Evolutionary conservation across 2,888 invertebrate species (phyloP).

Genomic region (Steromphala cineraria): DNA sequence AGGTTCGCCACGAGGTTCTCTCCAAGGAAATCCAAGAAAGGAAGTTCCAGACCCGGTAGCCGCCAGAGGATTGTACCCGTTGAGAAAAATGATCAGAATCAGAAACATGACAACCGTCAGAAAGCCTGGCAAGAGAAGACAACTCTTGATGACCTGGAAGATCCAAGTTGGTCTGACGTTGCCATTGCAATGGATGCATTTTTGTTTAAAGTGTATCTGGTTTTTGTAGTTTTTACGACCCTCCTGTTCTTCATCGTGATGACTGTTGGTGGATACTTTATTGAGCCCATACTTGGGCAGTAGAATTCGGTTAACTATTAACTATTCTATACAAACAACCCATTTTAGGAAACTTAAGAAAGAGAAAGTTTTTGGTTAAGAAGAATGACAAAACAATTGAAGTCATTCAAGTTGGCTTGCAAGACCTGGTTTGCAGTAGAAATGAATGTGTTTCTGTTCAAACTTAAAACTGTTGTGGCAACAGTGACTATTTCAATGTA

Average conservation of each 20-base stretch:
- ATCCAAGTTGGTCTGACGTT: constrained; percentile 11
- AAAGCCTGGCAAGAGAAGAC: neutral
- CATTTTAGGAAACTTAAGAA: too few species aligned
- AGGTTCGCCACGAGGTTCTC: neutral
- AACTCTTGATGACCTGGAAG: neutral
- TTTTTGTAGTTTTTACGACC: neutral
- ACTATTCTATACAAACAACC: too few species aligned
- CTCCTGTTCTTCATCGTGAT: neutral
- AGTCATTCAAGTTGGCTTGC: too few species aligned
- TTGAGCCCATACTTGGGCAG: neutral
- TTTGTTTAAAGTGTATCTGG: neutral
- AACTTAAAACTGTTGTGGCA: too few species aligned
- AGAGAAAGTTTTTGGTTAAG: too few species aligned
- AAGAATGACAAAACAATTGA: too few species aligned
- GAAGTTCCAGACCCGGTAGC: neutral
- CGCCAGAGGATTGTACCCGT: neutral
- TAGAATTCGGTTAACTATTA: too few species aligned
- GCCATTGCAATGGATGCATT: neutral
- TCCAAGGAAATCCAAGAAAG: neutral
- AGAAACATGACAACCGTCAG: neutral
- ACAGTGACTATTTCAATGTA: too few species aligned
- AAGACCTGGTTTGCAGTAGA: too few species aligned
- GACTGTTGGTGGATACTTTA: neutral
- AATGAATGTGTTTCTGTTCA: too few species aligned
- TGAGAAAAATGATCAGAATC: neutral